A percentile compares a stretch with the other conserved stretches of the same genome.
phyloP scores from a whole-genome alignment of 2,888 invertebrate genomes.

The Nycteola revayana region DNA sequence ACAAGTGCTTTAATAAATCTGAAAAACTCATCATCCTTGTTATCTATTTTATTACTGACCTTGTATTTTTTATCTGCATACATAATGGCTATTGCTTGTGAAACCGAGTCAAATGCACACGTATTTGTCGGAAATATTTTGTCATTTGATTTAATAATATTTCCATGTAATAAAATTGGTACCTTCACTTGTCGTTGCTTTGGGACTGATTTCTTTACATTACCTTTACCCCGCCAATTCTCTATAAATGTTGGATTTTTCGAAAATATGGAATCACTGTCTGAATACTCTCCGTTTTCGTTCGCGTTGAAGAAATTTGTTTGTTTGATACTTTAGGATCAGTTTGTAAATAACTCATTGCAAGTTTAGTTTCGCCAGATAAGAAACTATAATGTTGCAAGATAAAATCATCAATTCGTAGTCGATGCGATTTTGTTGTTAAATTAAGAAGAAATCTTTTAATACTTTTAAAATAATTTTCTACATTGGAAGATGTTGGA shows the following conservation, averaged over 20 bases:
- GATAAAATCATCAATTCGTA: constrained; percentile 2
- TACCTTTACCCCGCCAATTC: constrained; percentile 1
- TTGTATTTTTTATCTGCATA: too few relatives aligned
- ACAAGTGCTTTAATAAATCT: too few relatives aligned
- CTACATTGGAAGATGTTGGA: too few relatives aligned
- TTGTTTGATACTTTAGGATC: constrained; percentile 1
- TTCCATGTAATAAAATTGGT: constrained; percentile 2
- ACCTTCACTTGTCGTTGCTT: constrained; percentile 2
- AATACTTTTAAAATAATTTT: constrained; percentile 1
- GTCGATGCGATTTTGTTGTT: constrained; percentile 1
- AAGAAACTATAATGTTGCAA: not conserved
- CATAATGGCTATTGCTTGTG: constrained; percentile 1
- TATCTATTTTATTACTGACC: too few relatives aligned
- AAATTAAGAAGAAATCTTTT: not conserved
- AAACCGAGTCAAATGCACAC: constrained; percentile 2
- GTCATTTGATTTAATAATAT: constrained; percentile 3
- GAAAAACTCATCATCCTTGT: too few relatives aligned
- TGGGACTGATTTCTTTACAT: constrained; percentile 2
- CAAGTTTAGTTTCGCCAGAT: constrained; percentile 1
- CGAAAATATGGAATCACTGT: constrained; percentile 2
- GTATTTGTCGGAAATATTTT: constrained; percentile 2
- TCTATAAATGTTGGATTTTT: constrained; percentile 2
- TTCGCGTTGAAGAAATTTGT: constrained; percentile 1
- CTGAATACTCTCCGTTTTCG: constrained; percentile 1
- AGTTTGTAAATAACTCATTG: constrained; percentile 2